Evolutionary conservation across 2,797 vertebrate species (phyloP), one percentile per base, ranked within the genome.

Genomic region (Champsocephalus gunnari): DNA sequence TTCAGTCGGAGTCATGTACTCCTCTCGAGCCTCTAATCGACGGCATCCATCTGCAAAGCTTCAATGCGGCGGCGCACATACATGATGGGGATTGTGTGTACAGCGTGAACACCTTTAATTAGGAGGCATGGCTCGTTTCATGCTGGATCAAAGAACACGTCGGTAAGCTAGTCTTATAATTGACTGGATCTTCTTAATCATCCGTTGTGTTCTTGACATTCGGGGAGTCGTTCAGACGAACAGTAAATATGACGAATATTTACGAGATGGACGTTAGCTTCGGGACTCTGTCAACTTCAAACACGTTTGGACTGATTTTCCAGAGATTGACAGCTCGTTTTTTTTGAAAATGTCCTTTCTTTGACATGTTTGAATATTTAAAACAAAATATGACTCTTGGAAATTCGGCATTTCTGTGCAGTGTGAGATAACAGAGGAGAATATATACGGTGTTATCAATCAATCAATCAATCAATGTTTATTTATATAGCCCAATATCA

Each of bases 1-100:
- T 50, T 78, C 68, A 63, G 71, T 78, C 68, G 43, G 9, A 83
- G 68, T 74, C 19, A 71, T 77, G 77, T 54, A 50, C 70, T 67
- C n/a, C 66, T 34, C 53, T 50, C 5, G 67, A 67, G 70, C 38
- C 75, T 63, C 68, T 54, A 73, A 58, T 77, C 58, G 49, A 11
- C 47, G 14, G 51, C 41, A 50, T 63, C 73, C 21, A 49, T 82
- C 61, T 28, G 57, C 2, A 43, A 55, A 60, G 66, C 65, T 57
- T 48, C 49, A n/a, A 38, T 3, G 32, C 28, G 44, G 66, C 60
- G 50, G 12, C 12, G 17, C 13, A 45, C 21, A 57, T 17, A 16
- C 13, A 59, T 55, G 4, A 12, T 28, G 28, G 3, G n/a, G 38
- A n/a, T 59, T 11, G 7, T 49, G 71, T 61, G 44, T 67, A 50